Evolutionary conservation across 37 sponge, comb jelly and placozoan genomes (phyloP).

Genomic region (Ianthella basta): DNA sequence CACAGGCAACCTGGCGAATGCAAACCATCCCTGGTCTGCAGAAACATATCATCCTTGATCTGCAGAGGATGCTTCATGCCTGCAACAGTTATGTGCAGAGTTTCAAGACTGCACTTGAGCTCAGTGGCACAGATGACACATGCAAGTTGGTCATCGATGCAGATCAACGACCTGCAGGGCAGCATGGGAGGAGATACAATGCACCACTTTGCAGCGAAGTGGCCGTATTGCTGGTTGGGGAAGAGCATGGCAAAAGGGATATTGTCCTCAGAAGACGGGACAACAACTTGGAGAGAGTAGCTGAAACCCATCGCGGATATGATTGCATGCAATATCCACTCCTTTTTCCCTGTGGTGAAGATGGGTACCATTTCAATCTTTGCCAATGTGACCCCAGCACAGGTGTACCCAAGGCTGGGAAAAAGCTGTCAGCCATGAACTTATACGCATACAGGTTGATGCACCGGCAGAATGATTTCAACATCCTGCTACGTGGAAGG

Average conservation of each 20-base stretch:
- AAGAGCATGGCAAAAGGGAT: constrained; percentile 40
- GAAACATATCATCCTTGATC: too few relatives aligned
- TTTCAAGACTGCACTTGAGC: constrained; percentile 27
- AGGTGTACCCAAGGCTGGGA: too few relatives aligned
- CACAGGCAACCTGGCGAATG: too few relatives aligned
- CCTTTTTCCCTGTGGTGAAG: constrained; percentile 33
- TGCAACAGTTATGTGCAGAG: constrained; percentile 5
- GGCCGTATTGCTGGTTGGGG: constrained; percentile 36
- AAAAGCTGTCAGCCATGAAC: too few relatives aligned
- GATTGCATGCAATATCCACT: constrained; percentile 39
- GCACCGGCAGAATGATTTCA: too few relatives aligned
- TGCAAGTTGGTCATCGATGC: constrained; percentile 38
- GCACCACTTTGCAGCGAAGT: constrained; percentile 42
- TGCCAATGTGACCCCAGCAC: constrained; percentile 15
- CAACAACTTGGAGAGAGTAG: constrained; percentile 13
- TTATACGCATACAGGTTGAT: too few relatives aligned
- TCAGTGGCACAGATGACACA: constrained; percentile 1
- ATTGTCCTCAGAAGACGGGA: constrained; percentile 20
- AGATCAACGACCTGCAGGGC: constrained; percentile 30
- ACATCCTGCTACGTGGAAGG: too few relatives aligned
- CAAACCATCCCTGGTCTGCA: too few relatives aligned
- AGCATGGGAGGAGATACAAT: constrained; percentile 43
- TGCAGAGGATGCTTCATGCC: too few relatives aligned
- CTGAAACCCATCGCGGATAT: constrained; percentile 44
- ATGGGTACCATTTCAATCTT: constrained; percentile 43